A percentile compares a stretch with the other conserved stretches of the same genome.
phyloP scores from a whole-genome alignment of 2,797 vertebrate species.

The Schizothorax lantsangensis region DNA sequence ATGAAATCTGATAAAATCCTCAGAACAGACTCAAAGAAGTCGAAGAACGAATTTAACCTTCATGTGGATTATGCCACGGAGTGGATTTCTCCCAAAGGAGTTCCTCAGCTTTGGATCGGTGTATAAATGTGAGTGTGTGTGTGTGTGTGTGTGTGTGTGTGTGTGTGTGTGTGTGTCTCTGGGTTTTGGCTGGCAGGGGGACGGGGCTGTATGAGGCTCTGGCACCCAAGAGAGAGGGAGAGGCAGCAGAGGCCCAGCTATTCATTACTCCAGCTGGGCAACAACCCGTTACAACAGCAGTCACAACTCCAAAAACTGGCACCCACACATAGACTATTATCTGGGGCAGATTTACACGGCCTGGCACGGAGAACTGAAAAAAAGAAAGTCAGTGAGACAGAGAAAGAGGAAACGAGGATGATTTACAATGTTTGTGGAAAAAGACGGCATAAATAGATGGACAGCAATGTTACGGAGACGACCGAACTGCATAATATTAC shows the following conservation, averaged over 20 bases:
- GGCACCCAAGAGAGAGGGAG: constrained; percentile 51
- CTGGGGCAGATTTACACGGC: constrained; percentile 72
- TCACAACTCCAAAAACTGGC: constrained; percentile 73
- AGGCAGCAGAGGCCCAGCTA: constrained; percentile 54
- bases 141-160: constrained; percentile 7
- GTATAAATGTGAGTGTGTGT: constrained; percentile 14
- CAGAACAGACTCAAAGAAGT: constrained; percentile 15
- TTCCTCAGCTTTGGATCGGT: constrained; percentile 44
- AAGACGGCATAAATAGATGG: constrained; percentile 43
- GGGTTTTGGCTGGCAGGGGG: constrained; percentile 56
- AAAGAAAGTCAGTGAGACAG: neutral
- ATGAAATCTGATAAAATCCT: constrained; percentile 26
- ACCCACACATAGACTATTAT: constrained; percentile 69
- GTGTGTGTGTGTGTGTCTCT: constrained; percentile 39
- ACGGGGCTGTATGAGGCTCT: constrained; percentile 31
- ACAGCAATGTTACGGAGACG: constrained; percentile 56
- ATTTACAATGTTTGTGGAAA: constrained; percentile 47
- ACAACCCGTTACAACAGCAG: constrained; percentile 74
- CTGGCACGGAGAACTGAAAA: constrained; percentile 50
- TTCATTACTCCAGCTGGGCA: constrained; percentile 76
- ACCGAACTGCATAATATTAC: constrained; percentile 60
- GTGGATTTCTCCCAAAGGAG: constrained; percentile 32
- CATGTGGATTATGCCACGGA: constrained; percentile 20
- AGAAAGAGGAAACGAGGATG: neutral
- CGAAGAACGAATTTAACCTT: constrained; percentile 19